These are phyloP conservation scores for Empis stercorea DNA, from an alignment of 2,888 invertebrate genomes.

Conservation along the genomic window DNA sequence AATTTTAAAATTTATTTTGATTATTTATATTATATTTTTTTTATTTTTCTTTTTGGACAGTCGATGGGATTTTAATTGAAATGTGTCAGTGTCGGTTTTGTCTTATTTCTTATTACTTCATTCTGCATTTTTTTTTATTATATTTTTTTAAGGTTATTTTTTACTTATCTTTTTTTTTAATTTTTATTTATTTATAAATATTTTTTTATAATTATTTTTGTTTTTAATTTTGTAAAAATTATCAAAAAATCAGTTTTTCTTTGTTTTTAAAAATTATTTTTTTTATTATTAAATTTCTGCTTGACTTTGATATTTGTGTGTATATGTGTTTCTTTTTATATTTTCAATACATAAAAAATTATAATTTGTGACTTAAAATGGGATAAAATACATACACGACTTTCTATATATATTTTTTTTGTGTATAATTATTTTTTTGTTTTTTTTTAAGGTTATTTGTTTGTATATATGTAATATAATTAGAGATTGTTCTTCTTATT, in stretches of 20 bases:
- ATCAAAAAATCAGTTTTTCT: conserved; percentile 15
- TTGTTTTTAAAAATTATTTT: conserved; percentile 14
- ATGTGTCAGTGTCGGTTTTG: conserved; percentile 14
- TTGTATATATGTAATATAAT: too few relatives aligned
- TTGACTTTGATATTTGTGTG: conserved; percentile 9
- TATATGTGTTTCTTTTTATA: conserved; percentile 10
- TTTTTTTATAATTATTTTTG: conserved; percentile 4
- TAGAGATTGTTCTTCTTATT: background rate
- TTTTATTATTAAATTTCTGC: conserved; percentile 15
- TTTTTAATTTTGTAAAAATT: conserved; percentile 14
- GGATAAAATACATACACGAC: background rate
- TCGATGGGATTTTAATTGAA: background rate
- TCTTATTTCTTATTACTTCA: conserved; percentile 10
- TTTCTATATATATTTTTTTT: background rate
- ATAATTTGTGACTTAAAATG: background rate
- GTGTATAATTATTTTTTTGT: conserved; percentile 3
- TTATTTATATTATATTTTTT: too few relatives aligned
- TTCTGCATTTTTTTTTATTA: conserved; percentile 8
- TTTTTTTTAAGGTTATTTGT: conserved; percentile 1
- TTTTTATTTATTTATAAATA: conserved; percentile 1
- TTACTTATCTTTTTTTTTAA: conserved; percentile 5
- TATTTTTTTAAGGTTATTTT: conserved; percentile 9
- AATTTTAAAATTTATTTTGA: too few relatives aligned
- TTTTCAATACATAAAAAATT: conserved; percentile 13
- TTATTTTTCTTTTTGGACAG: too few relatives aligned